These are phyloP conservation scores for Percopsis transmontana DNA, from an alignment of 2,113 vertebrate species.

Conservation along the genomic window DNA sequence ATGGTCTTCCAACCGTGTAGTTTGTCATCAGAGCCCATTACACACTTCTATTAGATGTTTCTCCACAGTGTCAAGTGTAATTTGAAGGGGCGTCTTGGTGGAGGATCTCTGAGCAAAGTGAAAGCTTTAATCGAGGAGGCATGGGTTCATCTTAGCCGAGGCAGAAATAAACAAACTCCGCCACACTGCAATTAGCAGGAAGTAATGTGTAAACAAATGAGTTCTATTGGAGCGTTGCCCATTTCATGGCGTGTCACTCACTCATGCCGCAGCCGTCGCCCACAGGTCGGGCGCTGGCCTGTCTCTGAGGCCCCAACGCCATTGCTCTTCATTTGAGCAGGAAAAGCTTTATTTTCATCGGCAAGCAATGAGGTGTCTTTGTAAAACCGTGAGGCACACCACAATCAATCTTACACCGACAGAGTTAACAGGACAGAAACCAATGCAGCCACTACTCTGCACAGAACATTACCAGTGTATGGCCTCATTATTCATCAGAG, in stretches of 20 bases:
- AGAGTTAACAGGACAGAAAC: conserved; percentile 79
- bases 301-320: conserved; percentile 33
- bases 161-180: conserved; percentile 65
- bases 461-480: conserved; percentile 80
- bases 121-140: conserved; percentile 78
- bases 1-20: conserved; percentile 99
- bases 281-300: conserved; percentile 38
- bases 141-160: conserved; percentile 66
- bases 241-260: conserved; percentile 78
- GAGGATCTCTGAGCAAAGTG: conserved; percentile 89
- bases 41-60: conserved; percentile 99
- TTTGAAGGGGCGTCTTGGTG: conserved; percentile 91
- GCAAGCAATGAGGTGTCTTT: conserved; percentile 75
- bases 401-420: conserved; percentile 74
- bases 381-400: conserved; percentile 63
- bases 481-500: conserved; percentile 79
- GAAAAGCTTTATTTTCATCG: conserved; percentile 74
- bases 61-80: conserved; percentile 99
- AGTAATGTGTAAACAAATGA: conserved; percentile 75
- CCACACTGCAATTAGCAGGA: conserved; percentile 71
- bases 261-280: conserved; percentile 40
- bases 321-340: conserved; percentile 74
- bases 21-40: conserved; percentile 99
- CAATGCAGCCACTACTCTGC: conserved; percentile 77
- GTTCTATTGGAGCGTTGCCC: conserved; percentile 52